Evolutionary conservation across 2,888 invertebrate genomes (phyloP), one percentile per base, ranked within the genome.

Genomic region (Agapostemon virescens): DNA sequence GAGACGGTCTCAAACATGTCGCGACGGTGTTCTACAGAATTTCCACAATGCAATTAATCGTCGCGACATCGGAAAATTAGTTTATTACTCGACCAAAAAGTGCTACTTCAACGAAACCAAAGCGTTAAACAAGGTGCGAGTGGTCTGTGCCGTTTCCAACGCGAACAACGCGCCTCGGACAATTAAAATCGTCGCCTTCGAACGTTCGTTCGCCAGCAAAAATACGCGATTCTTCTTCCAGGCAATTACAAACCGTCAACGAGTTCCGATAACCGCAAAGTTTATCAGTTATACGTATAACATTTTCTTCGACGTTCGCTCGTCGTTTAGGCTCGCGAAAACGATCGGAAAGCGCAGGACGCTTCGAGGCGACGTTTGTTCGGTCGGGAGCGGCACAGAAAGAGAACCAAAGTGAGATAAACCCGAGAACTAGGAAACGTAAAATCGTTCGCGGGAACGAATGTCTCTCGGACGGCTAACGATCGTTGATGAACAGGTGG

Each of bases 401-500:
- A 74, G 17, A 74, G 26, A 68, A n/a, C 7, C 11, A 42, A 71
- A 75, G 42, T 55, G n/a, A 68, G 6, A 55, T n/a, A n/a, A 26
- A 49, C 7, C 55, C 30, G 23, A 26, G 49, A 17, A 26, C 17
- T 17, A 80, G 49, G 36, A 42, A 67, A 40, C 58, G 33, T n/a
- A n/a, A n/a, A 30, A 30, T 17, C 69, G 69, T 74, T 71, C 66
- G 23, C 42, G 20, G 55, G 15, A 55, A 45, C 33, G 64, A 42
- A 66, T 38, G 36, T 36, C 33, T 45, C 45, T 36, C 66, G 38
- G 13, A 52, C 36, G 75, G 36, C 78, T 66, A 78, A 83, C 58
- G 75, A 83, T 79, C 80, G 83, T 84, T 86, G 74, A 82, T 82
- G 80, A 88, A 88, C 78, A 89, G 84, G 83, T 86, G 81, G 87